Base-by-base conservation (phyloP, 2,113 vertebrate genomes). In the Oryzias woworae region DNA sequence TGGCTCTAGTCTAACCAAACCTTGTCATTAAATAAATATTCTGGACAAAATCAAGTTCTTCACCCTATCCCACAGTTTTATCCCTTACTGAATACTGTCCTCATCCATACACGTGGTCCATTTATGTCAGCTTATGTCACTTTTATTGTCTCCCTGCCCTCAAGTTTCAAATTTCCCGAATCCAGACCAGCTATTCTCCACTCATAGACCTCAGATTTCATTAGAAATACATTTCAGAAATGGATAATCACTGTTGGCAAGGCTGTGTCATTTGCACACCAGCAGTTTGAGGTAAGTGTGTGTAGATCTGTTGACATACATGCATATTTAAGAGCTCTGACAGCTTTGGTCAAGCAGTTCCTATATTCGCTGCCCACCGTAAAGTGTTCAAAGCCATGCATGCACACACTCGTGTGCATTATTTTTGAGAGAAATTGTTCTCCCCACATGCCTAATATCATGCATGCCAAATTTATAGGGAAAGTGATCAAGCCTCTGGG, bases 401-500 rank as follows among this genome's bases (percentile, higher is more conserved):
- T 17, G n/a, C 7, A 20, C 44, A 53, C n/a, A 59, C 24, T 31
- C 45, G 20, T 18, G 56, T 16, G 2, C 44, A 31, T 18, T 20
- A 4, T 8, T 53, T 49, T 20, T 51, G 6, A 24, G 42, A 24
- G 42, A 42, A 36, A 51, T 28, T 48, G 56, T 69, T 72, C 53
- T 62, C 68, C 14, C 15, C 58, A 55, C 66, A 69, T 60, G 41
- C 17, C 1, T 49, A 66, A 71, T 61, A 41, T 67, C 68, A 55
- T 51, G 43, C 61, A 36, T 77, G 63, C 57, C 18, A 44, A 73
- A 78, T 83, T 79, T 64, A 66, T 79, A 70, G 73, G 62, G 69
- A 69, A 65, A 58, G 62, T 74, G 73, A 69, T 81, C 78, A 77
- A 64, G 75, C 63, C 78, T 73, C 64, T 62, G 54, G 75, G 82